phyloP scores from a whole-genome alignment of 1,140 invertebrate genomes.

The Ericerus pela region DNA sequence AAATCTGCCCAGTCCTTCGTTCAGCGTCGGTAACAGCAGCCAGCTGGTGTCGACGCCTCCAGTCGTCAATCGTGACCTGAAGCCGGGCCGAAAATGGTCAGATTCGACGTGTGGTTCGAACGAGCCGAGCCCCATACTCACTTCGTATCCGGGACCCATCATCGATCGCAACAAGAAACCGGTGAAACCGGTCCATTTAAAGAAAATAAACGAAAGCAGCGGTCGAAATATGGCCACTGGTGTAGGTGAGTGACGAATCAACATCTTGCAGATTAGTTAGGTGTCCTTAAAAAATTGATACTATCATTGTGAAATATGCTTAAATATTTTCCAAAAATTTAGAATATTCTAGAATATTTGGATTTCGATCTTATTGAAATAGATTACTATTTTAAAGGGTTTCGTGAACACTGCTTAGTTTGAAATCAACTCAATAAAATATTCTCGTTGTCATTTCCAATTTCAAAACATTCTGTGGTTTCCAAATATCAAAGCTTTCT shows the following conservation, averaged over 20 bases:
- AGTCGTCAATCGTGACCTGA: conserved; percentile 57
- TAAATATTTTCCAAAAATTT: too few relatives aligned
- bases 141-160: conserved; percentile 33
- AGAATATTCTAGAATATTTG: too few relatives aligned
- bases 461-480: too few relatives aligned
- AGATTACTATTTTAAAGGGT: too few relatives aligned
- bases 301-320: too few relatives aligned
- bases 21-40: conserved; percentile 28
- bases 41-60: conserved; percentile 42
- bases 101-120: conserved; percentile 30
- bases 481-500: too few relatives aligned
- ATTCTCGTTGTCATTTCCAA: too few relatives aligned
- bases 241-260: not conserved
- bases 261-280: too few relatives aligned
- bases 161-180: conserved; percentile 40
- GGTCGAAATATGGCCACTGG: conserved; percentile 3
- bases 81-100: conserved; percentile 49
- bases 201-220: conserved; percentile 9
- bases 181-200: conserved; percentile 28
- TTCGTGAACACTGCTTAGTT: too few relatives aligned
- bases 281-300: too few relatives aligned
- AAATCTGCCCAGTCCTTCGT: conserved; percentile 40
- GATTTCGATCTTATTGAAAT: too few relatives aligned
- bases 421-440: too few relatives aligned
- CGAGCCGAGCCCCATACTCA: conserved; percentile 26